A percentile compares a stretch with the other conserved stretches of the same genome.
phyloP scores from a whole-genome alignment of 2,113 vertebrate species.

The Eulemur rufifrons region DNA sequence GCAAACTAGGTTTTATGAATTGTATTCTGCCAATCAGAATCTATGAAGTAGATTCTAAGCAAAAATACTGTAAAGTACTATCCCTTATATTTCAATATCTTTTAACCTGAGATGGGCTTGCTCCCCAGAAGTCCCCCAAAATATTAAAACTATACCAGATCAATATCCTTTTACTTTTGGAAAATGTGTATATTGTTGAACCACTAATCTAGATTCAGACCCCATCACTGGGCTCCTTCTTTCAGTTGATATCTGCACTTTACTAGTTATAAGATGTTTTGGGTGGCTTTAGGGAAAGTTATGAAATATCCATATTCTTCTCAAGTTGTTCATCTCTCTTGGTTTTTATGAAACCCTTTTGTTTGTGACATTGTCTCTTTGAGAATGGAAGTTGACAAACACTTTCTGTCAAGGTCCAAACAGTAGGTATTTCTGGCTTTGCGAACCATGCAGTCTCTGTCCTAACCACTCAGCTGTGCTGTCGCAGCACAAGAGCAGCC shows the following conservation, averaged over 20 bases:
- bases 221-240: not conserved
- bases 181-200: not conserved
- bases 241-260: not conserved
- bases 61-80: not conserved
- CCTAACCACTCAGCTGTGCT: not conserved
- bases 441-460: not conserved
- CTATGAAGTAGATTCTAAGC: not conserved
- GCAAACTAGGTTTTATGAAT: not conserved
- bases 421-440: not conserved
- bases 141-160: not conserved
- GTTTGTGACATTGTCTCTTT: not conserved
- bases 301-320: not conserved
- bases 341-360: not conserved
- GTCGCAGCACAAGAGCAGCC: not conserved
- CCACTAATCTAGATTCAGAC: not conserved
- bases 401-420: not conserved
- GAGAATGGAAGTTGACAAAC: not conserved
- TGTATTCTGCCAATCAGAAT: not conserved
- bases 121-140: accelerated
- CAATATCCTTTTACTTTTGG: not conserved
- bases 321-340: not conserved
- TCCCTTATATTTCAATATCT: not conserved
- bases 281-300: not conserved
- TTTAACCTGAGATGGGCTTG: not conserved
- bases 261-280: not conserved